Conservation (phyloP, 2,113 vertebrate genomes). For the Hucho hucho region DNA sequence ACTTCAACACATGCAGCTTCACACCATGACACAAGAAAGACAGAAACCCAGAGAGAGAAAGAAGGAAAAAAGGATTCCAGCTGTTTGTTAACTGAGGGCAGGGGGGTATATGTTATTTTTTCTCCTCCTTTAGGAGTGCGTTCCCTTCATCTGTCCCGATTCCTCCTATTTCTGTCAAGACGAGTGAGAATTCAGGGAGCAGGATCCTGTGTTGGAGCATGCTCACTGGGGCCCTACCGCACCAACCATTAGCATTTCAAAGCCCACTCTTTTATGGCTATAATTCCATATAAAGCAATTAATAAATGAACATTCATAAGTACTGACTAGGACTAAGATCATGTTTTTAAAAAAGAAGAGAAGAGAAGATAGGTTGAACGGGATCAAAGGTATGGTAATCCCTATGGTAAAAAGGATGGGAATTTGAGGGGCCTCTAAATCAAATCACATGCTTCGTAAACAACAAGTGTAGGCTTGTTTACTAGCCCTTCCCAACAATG, state of each 20-base stretch:
- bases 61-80: conserved; percentile 44
- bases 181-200: conserved; percentile 58
- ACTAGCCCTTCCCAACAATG: too few species aligned
- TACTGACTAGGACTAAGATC: conserved; percentile 75
- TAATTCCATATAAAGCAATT: conserved; percentile 72
- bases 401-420: conserved; percentile 55
- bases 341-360: conserved; percentile 55
- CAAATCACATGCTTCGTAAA: too few species aligned
- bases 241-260: conserved; percentile 77
- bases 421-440: conserved; percentile 39
- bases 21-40: conserved; percentile 47
- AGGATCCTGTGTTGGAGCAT: conserved; percentile 33
- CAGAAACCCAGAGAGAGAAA: conserved; percentile 41
- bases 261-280: conserved; percentile 63
- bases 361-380: conserved; percentile 54
- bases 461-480: too few species aligned
- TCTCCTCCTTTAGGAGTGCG: conserved; percentile 47
- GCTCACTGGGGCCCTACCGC: conserved; percentile 43
- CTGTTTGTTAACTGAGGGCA: conserved; percentile 58
- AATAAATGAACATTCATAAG: conserved; percentile 73
- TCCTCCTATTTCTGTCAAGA: conserved; percentile 60
- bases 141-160: conserved; percentile 36
- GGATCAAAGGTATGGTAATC: conserved; percentile 76
- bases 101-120: conserved; percentile 32
- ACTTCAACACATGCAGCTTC: conserved; percentile 43